These are phyloP conservation scores for Pomacea canaliculata DNA, from an alignment of 2,888 invertebrate species.

Conservation along the genomic window DNA sequence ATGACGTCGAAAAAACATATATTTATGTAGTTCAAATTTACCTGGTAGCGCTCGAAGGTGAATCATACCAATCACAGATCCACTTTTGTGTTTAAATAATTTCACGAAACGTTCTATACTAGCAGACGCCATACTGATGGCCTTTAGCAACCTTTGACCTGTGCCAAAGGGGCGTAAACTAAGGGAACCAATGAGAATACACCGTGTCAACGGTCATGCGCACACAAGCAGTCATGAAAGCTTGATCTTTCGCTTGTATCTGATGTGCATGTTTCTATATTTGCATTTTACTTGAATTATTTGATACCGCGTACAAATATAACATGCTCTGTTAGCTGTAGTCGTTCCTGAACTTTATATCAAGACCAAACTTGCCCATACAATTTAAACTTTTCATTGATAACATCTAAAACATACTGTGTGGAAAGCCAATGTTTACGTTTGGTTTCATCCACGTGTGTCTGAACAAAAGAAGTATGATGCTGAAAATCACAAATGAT, in stretches of 20 bases:
- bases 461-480: not conserved
- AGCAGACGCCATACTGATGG: conserved; percentile 32
- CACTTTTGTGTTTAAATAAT: conserved; percentile 41
- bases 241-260: not conserved
- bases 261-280: conserved; percentile 15
- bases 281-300: conserved; percentile 9
- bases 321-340: not conserved
- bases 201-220: conserved; percentile 26
- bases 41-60: conserved; percentile 80
- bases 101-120: conserved; percentile 39
- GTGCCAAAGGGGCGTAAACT: conserved; percentile 32
- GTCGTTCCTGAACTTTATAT: conserved; percentile 7
- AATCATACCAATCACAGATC: conserved; percentile 78
- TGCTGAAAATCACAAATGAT: no score
- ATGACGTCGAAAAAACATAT: no score
- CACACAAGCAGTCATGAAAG: conserved; percentile 29
- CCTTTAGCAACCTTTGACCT: not conserved
- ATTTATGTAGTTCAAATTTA: conserved; percentile 54
- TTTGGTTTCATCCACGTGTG: conserved; percentile 25
- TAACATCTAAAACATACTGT: not conserved
- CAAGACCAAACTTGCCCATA: conserved; percentile 20
- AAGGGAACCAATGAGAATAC: conserved; percentile 44
- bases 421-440: conserved; percentile 27
- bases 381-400: not conserved
- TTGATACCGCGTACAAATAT: conserved; percentile 28